Percentiles rank a stretch among this genome's conserved stretches.
Conservation (phyloP, 2,888 invertebrate species). For the Dasypogon diadema region DNA sequence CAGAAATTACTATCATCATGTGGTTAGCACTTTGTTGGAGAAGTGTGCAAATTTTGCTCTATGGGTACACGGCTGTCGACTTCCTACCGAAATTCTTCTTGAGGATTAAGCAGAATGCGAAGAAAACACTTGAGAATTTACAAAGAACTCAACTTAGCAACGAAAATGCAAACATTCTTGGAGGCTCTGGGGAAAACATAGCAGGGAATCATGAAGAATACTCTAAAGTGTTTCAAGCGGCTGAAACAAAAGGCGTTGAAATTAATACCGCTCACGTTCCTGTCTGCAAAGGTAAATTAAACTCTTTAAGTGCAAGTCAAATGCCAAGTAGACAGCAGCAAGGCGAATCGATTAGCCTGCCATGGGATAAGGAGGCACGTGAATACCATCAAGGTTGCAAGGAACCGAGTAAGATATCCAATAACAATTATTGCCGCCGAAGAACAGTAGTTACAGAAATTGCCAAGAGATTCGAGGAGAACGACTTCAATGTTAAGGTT, state of each 20-base stretch:
- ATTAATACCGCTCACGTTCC: conserved; percentile 23
- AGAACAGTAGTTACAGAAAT: conserved; percentile 63
- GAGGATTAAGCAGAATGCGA: conserved; percentile 62
- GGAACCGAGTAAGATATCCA: conserved; percentile 3
- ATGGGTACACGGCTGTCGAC: conserved; percentile 57
- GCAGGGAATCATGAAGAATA: conserved; percentile 13
- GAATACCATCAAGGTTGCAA: neutral
- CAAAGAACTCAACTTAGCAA: neutral
- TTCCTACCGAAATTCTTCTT: conserved; percentile 64
- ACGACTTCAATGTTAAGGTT: conserved; percentile 14
- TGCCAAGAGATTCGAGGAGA: conserved; percentile 65
- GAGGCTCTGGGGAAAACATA: neutral
- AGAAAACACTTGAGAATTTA: conserved; percentile 62
- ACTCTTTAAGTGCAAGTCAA: conserved; percentile 20
- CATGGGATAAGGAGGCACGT: neutral
- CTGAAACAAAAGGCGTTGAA: conserved; percentile 7
- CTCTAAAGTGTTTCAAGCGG: conserved; percentile 23
- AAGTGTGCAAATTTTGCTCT: conserved; percentile 18
- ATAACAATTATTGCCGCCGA: neutral
- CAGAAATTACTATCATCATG: conserved; percentile 29
- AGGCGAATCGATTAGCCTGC: conserved; percentile 31
- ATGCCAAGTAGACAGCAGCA: conserved; percentile 14
- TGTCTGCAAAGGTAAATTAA: conserved; percentile 30
- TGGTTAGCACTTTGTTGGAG: neutral
- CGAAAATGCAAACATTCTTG: conserved; percentile 2